Evolutionary conservation across 1,140 invertebrate species (phyloP), one percentile per base, ranked within the genome.

Genomic region (Tetraneura akinire): DNA sequence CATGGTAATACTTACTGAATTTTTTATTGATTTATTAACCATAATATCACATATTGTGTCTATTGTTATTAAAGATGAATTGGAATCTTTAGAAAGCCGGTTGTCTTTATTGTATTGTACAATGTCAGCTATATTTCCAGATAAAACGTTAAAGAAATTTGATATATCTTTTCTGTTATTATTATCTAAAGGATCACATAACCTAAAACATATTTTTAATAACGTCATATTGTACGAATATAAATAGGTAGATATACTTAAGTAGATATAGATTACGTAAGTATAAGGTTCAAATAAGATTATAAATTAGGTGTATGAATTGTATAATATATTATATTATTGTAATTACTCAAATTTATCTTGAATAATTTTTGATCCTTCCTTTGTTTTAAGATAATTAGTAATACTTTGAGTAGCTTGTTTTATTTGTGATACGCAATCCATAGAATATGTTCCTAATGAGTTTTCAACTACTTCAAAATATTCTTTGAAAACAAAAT

Each of bases 21-120:
- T 23, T 23, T 0, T 26, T 23, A 42, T 78, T 45, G 73, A 60
- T 47, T 78, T 85, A 84, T 92, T 88, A 0, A 88, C 88, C 88
- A 98, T 91, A 73, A 96, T 89, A 81, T 89, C 87, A 85, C 94
- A 96, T 13, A 94, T 83, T 23, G 87, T 89, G 83, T 95, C 91
- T 42, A 97, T 93, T 1, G 94, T 96, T 2, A 96, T 88, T 81
- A 91, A 92, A 14, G 13, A 18, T 23, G 11, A 23, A 42, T 76
- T 37, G 26, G 51, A 5, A 88, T 89, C 47, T 87, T 88, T 83
- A 88, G 90, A 8, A 71, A 82, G 10, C 80, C 73, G 60, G 85
- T 98, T 97, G 83, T 97, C 96, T 85, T 95, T 94, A 85, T 97
- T 98, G 85, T 98, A 98, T 83, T 98, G 96, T 0, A 97, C 95